Base-by-base conservation (phyloP, 2,113 vertebrate genomes). In the Sapayoa aenigma region DNA sequence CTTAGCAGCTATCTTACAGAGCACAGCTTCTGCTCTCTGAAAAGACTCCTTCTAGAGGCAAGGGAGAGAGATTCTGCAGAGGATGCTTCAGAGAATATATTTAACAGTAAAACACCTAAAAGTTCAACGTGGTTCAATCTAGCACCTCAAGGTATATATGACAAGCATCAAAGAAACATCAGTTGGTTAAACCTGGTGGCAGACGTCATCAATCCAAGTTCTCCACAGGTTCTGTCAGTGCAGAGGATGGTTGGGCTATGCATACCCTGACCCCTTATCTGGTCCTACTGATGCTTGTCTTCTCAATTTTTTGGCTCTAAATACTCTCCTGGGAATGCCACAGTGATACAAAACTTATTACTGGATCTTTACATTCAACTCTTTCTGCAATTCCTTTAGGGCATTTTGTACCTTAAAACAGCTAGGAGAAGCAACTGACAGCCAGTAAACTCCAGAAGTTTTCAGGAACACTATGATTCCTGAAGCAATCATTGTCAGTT, bases 361-460 rank as follows among this genome's bases (percentile, higher is more conserved):
- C 16, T 74, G 24, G 24, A 19, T 63, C 67, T 77, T 86, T 74
- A 80, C n/a, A n/a, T 42, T 76, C 2, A 2, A 28, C 27, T 25
- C n/a, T 84, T 81, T 72, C 47, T 62, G 44, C 39, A 62, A 33
- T 27, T 67, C 23, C 52, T 84, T 60, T 63, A 75, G 37, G 63
- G 12, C 41, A 87, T 84, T 95, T 96, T 95, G 37, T 80, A 71
- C 63, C 27, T 76, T 41, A 82, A 75, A 68, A 49, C 14, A 74
- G n/a, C 52, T 56, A 92, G 50, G 42, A 92, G 44, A 76, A 81
- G 53, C 31, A 89, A 90, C 39, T 89, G 67, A 41, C 27, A 69
- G 52, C 30, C 76, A 89, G 78, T 74, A 92, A 88, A 87, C 52
- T 52, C 50, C 12, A 18, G 41, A 76, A 89, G 87, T 93, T 97